phyloP scores from a whole-genome alignment of 2,888 invertebrate species.

The Ptilodon capucinus region DNA sequence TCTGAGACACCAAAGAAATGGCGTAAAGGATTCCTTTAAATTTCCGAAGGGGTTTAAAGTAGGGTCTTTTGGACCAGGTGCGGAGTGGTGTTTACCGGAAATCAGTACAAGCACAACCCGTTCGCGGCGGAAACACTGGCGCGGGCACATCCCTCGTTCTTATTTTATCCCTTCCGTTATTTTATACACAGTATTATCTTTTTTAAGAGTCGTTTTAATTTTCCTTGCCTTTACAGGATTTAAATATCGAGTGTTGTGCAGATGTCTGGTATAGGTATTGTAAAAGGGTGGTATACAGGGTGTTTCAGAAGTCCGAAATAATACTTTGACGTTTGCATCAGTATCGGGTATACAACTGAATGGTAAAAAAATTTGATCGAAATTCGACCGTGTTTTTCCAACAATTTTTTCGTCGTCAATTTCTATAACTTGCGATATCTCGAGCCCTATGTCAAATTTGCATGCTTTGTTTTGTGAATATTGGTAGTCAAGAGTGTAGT shows the following conservation, averaged over 20 bases:
- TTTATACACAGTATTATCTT: constrained; percentile 30
- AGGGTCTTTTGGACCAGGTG: constrained; percentile 74
- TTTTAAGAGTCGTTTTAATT: constrained; percentile 23
- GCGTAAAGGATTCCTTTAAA: constrained; percentile 65
- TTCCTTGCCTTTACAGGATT: constrained; percentile 19
- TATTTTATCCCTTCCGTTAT: constrained; percentile 47
- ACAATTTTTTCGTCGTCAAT: no score
- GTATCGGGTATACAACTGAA: no score
- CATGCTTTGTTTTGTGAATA: no score
- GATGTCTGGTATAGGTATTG: background rate
- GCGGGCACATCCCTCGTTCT: constrained; percentile 70
- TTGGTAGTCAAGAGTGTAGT: no score
- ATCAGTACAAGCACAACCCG: constrained; percentile 77
- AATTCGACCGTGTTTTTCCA: no score
- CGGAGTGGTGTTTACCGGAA: constrained; percentile 74
- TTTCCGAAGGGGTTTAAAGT: constrained; percentile 60
- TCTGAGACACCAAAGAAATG: constrained; percentile 56
- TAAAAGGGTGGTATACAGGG: no score
- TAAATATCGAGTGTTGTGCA: background rate
- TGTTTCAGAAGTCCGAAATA: no score
- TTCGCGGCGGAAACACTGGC: constrained; percentile 70
- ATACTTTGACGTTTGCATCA: no score
- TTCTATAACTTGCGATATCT: no score
- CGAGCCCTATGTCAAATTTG: no score
- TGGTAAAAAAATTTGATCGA: no score